Conservation (phyloP, 92 coral and sea anemone species). For the Paramuricea clavata region DNA sequence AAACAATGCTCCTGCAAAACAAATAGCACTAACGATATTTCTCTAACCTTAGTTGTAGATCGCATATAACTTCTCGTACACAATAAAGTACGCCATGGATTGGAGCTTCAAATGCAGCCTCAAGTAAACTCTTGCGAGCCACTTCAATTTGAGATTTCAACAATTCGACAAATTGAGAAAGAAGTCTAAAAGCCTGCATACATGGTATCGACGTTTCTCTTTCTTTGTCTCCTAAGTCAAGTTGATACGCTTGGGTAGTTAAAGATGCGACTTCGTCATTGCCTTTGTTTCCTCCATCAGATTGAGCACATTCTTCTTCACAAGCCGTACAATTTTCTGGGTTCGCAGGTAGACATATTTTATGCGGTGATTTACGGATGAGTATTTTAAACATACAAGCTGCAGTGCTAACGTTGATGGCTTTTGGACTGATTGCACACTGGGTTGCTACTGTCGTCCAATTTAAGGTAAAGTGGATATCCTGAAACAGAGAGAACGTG, state of each 20-base stretch:
- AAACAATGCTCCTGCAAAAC: background rate
- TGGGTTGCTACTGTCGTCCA: conserved; percentile 68
- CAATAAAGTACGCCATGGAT: conserved; percentile 93
- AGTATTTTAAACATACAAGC: conserved; percentile 75
- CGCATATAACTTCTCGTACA: conserved; percentile 75
- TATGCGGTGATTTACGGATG: conserved; percentile 73
- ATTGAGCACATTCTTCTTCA: background rate
- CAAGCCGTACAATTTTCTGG: background rate
- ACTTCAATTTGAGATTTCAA: conserved; percentile 75
- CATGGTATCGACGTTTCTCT: conserved; percentile 34
- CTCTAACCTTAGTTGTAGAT: conserved; percentile 73
- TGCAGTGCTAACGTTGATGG: conserved; percentile 87
- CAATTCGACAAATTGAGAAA: conserved; percentile 64
- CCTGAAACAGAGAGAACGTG: conserved; percentile 53
- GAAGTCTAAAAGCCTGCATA: conserved; percentile 75
- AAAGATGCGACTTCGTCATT: background rate
- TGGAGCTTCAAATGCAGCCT: conserved; percentile 89
- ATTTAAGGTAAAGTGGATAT: conserved; percentile 30
- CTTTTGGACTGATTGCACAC: conserved; percentile 87
- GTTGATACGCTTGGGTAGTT: background rate
- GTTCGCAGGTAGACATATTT: conserved; percentile 42
- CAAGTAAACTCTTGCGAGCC: conserved; percentile 82
- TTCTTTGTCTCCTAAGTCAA: conserved; percentile 24
- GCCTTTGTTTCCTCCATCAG: background rate
- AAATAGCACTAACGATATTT: background rate